Percentiles rank a stretch among this genome's conserved stretches.
Conservation (phyloP, 2,888 invertebrate genomes). For the Aricia artaxerxes region DNA sequence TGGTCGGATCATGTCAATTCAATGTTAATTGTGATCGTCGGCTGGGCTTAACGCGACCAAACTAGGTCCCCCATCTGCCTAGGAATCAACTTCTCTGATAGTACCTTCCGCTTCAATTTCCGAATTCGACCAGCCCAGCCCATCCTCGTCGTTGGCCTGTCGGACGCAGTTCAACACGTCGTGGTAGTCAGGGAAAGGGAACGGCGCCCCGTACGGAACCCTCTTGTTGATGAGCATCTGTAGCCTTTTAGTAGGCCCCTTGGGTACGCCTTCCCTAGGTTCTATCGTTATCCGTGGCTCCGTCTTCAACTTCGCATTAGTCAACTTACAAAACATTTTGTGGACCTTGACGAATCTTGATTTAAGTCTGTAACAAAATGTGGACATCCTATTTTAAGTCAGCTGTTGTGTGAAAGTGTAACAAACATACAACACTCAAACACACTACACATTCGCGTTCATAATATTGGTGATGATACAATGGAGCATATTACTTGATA, state of each 20-base stretch:
- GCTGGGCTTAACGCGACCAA: too few relatives aligned
- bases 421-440: too few relatives aligned
- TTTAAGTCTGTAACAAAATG: conserved; percentile 62
- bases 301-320: conserved; percentile 75
- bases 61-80: too few relatives aligned
- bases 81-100: too few relatives aligned
- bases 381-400: not conserved
- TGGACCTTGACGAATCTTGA: conserved; percentile 71
- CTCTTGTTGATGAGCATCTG: conserved; percentile 71
- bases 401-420: too few relatives aligned
- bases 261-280: conserved; percentile 58
- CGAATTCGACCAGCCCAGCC: conserved; percentile 64
- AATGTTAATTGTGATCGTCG: too few relatives aligned
- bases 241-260: conserved; percentile 65
- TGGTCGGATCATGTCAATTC: too few relatives aligned
- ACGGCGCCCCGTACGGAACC: conserved; percentile 65
- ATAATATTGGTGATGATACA: too few relatives aligned
- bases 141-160: conserved; percentile 65
- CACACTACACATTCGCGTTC: too few relatives aligned
- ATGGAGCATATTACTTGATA: too few relatives aligned
- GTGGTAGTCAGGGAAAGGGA: conserved; percentile 79
- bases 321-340: conserved; percentile 83
- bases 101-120: conserved; percentile 70
- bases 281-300: conserved; percentile 66
- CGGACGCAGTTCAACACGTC: conserved; percentile 72